Evolutionary conservation across 1,140 invertebrate species (phyloP).

Genomic region (Leptinotarsa texana): DNA sequence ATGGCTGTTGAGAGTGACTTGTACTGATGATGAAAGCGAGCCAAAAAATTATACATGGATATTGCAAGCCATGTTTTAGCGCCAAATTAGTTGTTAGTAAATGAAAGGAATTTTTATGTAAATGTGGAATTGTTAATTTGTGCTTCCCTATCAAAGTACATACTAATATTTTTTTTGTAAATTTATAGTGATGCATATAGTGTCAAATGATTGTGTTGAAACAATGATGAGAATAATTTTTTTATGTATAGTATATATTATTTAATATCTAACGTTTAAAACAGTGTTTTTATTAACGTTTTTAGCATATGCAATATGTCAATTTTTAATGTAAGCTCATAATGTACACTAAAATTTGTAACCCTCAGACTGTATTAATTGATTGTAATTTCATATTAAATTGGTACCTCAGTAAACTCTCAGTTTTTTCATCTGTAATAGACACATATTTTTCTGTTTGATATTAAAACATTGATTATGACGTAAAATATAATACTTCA

Average conservation of each 20-base stretch:
- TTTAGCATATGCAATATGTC: constrained; percentile 23
- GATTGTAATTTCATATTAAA: constrained; percentile 33
- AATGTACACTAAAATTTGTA: constrained; percentile 26
- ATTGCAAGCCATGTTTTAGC: constrained; percentile 18
- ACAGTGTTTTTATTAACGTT: constrained; percentile 17
- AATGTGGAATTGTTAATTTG: constrained; percentile 23
- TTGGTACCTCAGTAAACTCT: background rate
- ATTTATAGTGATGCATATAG: constrained; percentile 25
- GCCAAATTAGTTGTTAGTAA: constrained; percentile 27
- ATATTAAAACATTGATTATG: too few relatives aligned
- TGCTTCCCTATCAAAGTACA: constrained; percentile 25
- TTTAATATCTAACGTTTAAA: constrained; percentile 17
- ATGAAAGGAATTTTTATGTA: constrained; percentile 27
- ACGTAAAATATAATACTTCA: too few relatives aligned
- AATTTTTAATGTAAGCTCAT: constrained; percentile 31
- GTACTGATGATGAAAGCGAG: constrained; percentile 7
- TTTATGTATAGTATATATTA: constrained; percentile 28
- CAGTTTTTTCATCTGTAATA: too few relatives aligned
- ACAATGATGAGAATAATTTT: constrained; percentile 18
- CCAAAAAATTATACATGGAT: constrained; percentile 15
- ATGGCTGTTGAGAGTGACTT: constrained; percentile 16
- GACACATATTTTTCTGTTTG: too few relatives aligned
- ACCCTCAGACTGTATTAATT: constrained; percentile 32
- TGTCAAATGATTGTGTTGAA: constrained; percentile 21
- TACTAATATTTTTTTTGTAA: constrained; percentile 24